Percentiles rank a stretch among this genome's conserved stretches.
Evolutionary conservation across 2,888 invertebrate species (phyloP).

Genomic region (Meandrusa payeni): DNA sequence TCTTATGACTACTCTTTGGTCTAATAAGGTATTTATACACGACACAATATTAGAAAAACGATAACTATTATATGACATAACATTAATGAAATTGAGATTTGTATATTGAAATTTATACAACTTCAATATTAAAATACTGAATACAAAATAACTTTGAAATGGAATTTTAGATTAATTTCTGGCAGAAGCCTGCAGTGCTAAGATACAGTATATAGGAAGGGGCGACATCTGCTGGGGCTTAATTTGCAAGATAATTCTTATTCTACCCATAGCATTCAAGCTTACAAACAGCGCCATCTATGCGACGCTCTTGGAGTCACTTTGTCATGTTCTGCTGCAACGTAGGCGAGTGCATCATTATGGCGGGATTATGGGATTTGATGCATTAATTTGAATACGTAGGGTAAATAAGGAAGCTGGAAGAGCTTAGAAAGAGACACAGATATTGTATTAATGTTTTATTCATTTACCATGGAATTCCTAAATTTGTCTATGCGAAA

Average conservation of each 20-base stretch:
- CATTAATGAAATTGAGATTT: constrained; percentile 7
- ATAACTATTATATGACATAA: no score
- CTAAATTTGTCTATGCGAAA: constrained; percentile 18
- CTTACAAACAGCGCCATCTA: constrained; percentile 52
- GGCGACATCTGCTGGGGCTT: constrained; percentile 39
- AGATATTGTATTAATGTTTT: constrained; percentile 25
- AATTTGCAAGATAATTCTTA: constrained; percentile 27
- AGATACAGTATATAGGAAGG: constrained; percentile 21
- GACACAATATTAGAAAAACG: no score
- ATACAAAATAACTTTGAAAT: constrained; percentile 12
- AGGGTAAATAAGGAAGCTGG: constrained; percentile 22
- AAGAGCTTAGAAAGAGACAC: constrained; percentile 21
- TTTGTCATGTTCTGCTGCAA: constrained; percentile 38
- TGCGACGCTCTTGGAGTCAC: constrained; percentile 38
- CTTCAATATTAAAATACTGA: constrained; percentile 17
- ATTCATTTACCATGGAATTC: constrained; percentile 18
- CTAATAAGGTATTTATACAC: no score
- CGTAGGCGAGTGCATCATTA: constrained; percentile 30
- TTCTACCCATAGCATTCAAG: constrained; percentile 9
- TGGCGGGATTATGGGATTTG: constrained; percentile 30
- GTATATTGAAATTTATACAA: constrained; percentile 8
- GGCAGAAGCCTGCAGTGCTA: constrained; percentile 14
- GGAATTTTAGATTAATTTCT: constrained; percentile 21
- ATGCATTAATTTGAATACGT: constrained; percentile 27
- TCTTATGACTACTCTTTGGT: no score